Conservation (phyloP, 2,797 vertebrate genomes). For the Clarias platycephalus region DNA sequence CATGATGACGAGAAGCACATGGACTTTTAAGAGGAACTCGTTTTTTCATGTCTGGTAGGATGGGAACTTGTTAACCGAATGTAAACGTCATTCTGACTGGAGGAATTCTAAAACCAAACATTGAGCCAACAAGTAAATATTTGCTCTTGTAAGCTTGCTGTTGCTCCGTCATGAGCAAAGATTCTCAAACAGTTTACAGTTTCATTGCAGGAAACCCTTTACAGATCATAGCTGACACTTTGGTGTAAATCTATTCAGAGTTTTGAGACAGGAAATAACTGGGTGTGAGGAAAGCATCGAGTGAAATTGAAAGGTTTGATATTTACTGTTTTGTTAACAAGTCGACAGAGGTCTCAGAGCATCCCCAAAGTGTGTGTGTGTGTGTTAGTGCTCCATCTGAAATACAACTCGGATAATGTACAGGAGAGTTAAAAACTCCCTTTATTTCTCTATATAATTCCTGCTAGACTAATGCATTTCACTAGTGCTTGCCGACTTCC, state of each 20-base stretch:
- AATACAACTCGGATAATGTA: too few species aligned
- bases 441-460: too few species aligned
- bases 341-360: too few species aligned
- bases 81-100: background rate
- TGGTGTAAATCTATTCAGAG: background rate
- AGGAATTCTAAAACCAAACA: background rate
- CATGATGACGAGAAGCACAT: background rate
- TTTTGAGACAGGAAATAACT: background rate
- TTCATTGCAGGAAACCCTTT: background rate
- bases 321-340: too few species aligned
- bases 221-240: background rate
- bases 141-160: background rate
- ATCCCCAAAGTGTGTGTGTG: too few species aligned
- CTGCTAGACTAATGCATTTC: too few species aligned
- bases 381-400: too few species aligned
- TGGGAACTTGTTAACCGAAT: background rate
- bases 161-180: background rate
- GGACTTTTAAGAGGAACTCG: background rate
- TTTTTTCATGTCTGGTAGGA: background rate
- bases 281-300: background rate
- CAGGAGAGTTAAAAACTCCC: too few species aligned
- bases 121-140: background rate
- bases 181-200: background rate
- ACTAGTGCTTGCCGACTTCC: too few species aligned
- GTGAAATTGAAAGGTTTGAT: background rate